Percentiles rank a stretch among this genome's conserved stretches.
phyloP scores from a whole-genome alignment of 2,113 vertebrate species.

The Clarias macrocephalus region DNA sequence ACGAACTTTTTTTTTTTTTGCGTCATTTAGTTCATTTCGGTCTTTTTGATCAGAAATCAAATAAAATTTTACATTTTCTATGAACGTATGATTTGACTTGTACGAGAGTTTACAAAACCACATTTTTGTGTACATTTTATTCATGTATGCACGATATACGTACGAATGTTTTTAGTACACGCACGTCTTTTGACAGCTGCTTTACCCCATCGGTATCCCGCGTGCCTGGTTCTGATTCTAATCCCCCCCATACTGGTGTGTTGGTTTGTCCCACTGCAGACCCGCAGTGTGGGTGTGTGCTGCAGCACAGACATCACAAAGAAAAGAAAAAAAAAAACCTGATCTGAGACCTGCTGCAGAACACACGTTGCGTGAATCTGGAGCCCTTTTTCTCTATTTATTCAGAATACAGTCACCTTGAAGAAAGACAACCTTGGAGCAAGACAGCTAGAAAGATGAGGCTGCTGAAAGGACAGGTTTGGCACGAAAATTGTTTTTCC shows the following conservation, averaged over 20 bases:
- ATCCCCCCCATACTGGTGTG: neutral
- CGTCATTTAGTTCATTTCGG: too few species aligned
- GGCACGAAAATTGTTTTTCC: neutral
- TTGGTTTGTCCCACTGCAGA: slow-evolving; percentile 29
- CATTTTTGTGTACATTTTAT: too few species aligned
- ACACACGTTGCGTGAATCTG: slow-evolving; percentile 9
- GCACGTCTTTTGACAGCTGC: too few species aligned
- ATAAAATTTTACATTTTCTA: too few species aligned
- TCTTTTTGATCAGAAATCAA: too few species aligned
- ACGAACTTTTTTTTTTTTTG: too few species aligned
- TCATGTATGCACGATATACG: too few species aligned
- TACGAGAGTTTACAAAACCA: too few species aligned
- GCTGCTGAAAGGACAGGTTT: slow-evolving; percentile 43
- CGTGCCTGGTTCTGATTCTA: neutral
- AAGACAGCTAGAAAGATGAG: neutral
- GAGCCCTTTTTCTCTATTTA: neutral
- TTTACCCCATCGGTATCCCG: neutral
- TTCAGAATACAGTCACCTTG: neutral
- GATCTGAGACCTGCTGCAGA: neutral
- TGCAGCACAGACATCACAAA: slow-evolving; percentile 35
- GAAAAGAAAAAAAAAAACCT: neutral
- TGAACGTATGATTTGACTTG: too few species aligned
- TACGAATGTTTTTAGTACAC: too few species aligned
- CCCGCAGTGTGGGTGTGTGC: neutral
- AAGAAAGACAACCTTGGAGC: neutral